Percentiles rank a stretch among this genome's conserved stretches.
These are phyloP conservation scores for Trialeurodes vaporariorum DNA, from an alignment of 1,140 invertebrate genomes.

Conservation along the genomic window DNA sequence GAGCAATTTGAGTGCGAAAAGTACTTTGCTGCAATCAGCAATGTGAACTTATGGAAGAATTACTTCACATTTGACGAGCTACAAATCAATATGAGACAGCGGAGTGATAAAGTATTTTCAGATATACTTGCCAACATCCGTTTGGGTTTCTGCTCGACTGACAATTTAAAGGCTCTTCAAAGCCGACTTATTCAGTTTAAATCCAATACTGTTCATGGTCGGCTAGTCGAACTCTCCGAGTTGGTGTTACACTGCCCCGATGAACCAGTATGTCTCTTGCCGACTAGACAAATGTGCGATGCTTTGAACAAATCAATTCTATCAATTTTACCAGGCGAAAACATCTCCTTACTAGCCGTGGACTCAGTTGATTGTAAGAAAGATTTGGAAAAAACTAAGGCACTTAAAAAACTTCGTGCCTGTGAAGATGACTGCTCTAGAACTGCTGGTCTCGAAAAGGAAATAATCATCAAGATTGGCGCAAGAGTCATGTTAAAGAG, in stretches of 20 bases:
- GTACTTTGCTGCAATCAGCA: no score
- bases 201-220: background rate
- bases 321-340: conserved; percentile 8
- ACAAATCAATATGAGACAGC: conserved; percentile 10
- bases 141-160: no score
- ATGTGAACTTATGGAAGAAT: no score
- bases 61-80: conserved; percentile 14
- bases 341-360: conserved; percentile 3
- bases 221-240: conserved; percentile 8
- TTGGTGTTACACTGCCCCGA: conserved; percentile 4
- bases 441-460: conserved; percentile 22
- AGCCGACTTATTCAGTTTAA: conserved; percentile 1
- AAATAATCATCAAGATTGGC: conserved; percentile 26
- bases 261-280: conserved; percentile 6
- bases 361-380: conserved; percentile 11
- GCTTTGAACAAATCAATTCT: conserved; percentile 9
- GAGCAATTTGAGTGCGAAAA: no score
- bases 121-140: conserved; percentile 5
- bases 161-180: background rate
- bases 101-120: conserved; percentile 7
- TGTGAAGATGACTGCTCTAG: conserved; percentile 20
- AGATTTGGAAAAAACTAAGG: conserved; percentile 12
- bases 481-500: conserved; percentile 27
- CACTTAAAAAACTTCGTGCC: conserved; percentile 21
- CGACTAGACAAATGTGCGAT: conserved; percentile 12